Evolutionary conservation across 2,888 invertebrate genomes (phyloP).

Genomic region (Nemotelus pantherinus): DNA sequence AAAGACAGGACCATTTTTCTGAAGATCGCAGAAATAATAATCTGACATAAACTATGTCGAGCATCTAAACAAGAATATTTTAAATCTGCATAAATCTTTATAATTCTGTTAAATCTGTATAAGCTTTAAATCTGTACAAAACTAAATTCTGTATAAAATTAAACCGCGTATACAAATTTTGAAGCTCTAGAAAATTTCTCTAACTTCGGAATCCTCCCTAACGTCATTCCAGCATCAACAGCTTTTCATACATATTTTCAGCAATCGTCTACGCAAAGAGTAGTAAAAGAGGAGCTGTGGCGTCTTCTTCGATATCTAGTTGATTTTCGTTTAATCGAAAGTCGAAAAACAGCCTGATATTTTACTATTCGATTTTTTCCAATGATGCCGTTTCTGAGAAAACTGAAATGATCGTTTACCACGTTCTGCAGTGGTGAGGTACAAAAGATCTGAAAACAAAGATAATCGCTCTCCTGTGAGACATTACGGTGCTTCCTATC

Average conservation of each 20-base stretch:
- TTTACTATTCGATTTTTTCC: constrained; percentile 33
- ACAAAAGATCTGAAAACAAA: constrained; percentile 5
- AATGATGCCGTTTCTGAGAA: constrained; percentile 2
- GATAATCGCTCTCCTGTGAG: constrained; percentile 42
- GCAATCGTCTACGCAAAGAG: background rate
- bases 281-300: background rate
- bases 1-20: too few relatives aligned
- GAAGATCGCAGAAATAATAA: too few relatives aligned
- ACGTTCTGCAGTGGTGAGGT: background rate
- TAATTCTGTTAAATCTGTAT: too few relatives aligned
- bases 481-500: constrained; percentile 28
- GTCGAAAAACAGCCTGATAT: constrained; percentile 38
- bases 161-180: too few relatives aligned
- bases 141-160: too few relatives aligned
- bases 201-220: too few relatives aligned
- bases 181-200: too few relatives aligned
- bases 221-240: background rate
- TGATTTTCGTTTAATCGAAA: constrained; percentile 36
- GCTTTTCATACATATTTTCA: constrained; percentile 6
- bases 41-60: too few relatives aligned
- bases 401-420: background rate
- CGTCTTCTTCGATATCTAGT: background rate
- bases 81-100: too few relatives aligned
- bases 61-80: too few relatives aligned
- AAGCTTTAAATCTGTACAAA: too few relatives aligned